phyloP scores from a whole-genome alignment of 2,113 vertebrate genomes.

The Scortum barcoo region DNA sequence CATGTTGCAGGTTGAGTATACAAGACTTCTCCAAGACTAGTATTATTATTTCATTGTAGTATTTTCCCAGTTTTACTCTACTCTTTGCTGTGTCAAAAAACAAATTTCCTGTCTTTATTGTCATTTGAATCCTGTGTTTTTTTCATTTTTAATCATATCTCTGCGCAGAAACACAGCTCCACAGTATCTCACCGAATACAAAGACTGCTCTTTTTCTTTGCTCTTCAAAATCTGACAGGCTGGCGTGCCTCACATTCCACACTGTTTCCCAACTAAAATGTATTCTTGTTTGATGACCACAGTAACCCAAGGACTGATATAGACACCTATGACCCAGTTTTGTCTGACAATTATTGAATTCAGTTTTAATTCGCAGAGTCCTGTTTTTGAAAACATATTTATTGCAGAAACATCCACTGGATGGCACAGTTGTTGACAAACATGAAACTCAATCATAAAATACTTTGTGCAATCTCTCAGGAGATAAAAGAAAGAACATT shows the following conservation, averaged over 20 bases:
- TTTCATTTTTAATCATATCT: constrained; percentile 2
- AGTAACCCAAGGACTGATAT: background rate
- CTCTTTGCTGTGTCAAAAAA: background rate
- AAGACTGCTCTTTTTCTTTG: constrained; percentile 65
- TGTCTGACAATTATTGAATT: background rate
- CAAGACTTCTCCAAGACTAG: background rate
- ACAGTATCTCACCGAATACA: constrained; percentile 38
- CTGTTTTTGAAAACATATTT: constrained; percentile 29
- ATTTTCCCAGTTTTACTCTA: background rate
- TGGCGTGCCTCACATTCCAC: constrained; percentile 71
- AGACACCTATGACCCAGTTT: background rate
- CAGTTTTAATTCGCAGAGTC: background rate
- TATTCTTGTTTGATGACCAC: constrained; percentile 9
- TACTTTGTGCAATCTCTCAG: constrained; percentile 27
- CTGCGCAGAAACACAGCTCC: background rate
- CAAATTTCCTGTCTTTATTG: background rate
- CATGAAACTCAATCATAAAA: constrained; percentile 39
- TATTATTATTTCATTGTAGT: too few species aligned
- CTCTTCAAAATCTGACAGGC: constrained; percentile 30
- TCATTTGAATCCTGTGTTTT: constrained; percentile 24
- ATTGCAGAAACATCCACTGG: constrained; percentile 47
- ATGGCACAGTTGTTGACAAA: constrained; percentile 21
- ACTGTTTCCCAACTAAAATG: background rate
- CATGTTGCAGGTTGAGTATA: background rate
- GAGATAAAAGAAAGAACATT: constrained; percentile 6